phyloP scores from a whole-genome alignment of 2,888 invertebrate species.

The Smittia aterrima region DNA sequence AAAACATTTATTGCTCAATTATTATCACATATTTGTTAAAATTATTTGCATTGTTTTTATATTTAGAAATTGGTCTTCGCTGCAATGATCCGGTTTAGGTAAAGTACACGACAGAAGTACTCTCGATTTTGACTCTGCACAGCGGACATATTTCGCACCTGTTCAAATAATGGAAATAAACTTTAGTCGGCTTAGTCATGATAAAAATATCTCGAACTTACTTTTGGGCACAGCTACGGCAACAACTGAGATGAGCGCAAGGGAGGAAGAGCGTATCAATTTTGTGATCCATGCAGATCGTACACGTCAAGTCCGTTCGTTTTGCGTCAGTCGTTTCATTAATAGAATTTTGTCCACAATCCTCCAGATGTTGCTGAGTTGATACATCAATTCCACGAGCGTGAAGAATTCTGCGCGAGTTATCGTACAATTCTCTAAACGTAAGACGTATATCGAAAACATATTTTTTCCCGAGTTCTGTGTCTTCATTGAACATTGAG shows the following conservation, averaged over 20 bases:
- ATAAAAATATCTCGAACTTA: slow-evolving; percentile 46
- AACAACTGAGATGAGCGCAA: slow-evolving; percentile 84
- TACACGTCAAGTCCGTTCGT: slow-evolving; percentile 63
- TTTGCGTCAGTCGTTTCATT: slow-evolving; percentile 45
- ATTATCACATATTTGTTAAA: no score
- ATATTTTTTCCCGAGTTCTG: slow-evolving; percentile 81
- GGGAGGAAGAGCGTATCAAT: slow-evolving; percentile 83
- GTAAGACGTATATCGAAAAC: slow-evolving; percentile 88
- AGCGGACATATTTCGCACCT: slow-evolving; percentile 53
- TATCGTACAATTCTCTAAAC: slow-evolving; percentile 85
- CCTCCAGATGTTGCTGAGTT: slow-evolving; percentile 27
- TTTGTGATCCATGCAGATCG: slow-evolving; percentile 82
- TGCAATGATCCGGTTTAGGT: not conserved
- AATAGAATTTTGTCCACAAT: slow-evolving; percentile 43
- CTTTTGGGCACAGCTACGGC: slow-evolving; percentile 70
- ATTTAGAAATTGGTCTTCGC: no score
- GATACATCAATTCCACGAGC: slow-evolving; percentile 53
- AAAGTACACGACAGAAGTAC: slow-evolving; percentile 14
- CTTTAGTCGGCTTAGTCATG: not conserved
- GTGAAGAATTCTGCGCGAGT: slow-evolving; percentile 74
- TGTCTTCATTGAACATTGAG: slow-evolving; percentile 86
- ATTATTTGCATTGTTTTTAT: no score
- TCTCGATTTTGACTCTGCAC: slow-evolving; percentile 51
- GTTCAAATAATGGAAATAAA: not conserved
- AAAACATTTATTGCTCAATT: no score